Evolutionary conservation across 1,140 invertebrate genomes (phyloP), one percentile per base, ranked within the genome.

Genomic region (Delia radicum): DNA sequence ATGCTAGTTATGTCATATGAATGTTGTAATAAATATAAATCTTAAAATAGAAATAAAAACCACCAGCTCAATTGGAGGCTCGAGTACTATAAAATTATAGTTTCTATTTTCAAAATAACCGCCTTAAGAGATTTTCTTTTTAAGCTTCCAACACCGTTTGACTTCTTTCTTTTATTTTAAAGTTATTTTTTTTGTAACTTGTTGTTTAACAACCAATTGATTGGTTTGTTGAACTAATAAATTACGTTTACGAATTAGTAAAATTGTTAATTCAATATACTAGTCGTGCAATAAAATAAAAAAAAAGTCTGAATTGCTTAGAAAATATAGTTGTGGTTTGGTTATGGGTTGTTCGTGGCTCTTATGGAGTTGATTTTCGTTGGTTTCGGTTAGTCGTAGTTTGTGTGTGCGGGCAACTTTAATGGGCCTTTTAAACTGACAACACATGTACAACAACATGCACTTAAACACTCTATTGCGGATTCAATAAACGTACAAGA

Each of bases 401-500:
- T 55, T 18, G 18, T 55, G 48, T 55, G n/a, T 55, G 48, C 48
- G 18, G 48, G n/a, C 48, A 21, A 21, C 18, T 55, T 24, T 55
- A 55, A 55, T 55, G 21, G 48, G 48, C 5, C 18, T 55, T 55
- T 55, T 55, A 69, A 29, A 18, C 24, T 69, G 65, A 33, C 65
- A 69, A 69, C 65, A 31, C 29, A 21, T 69, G 5, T 69, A 12
- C 29, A 37, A 31, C 18, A 18, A 37, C 4, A 15, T 24, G 65
- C 65, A 24, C n/a, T 24, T 21, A 24, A 69, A 33, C 65, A 69
- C 65, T 69, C n/a, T 21, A 33, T 69, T 33, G 29, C 29, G 28
- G 28, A 65, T 65, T 65, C 62, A 69, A 37, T 69, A 69, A 33
- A 69, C 18, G 65, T 33, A 69, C 29, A 69, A 69, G 33, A 33